Evolutionary conservation across 1,140 invertebrate species (phyloP), one percentile per base, ranked within the genome.

Genomic region (Drosophila seguyi): DNA sequence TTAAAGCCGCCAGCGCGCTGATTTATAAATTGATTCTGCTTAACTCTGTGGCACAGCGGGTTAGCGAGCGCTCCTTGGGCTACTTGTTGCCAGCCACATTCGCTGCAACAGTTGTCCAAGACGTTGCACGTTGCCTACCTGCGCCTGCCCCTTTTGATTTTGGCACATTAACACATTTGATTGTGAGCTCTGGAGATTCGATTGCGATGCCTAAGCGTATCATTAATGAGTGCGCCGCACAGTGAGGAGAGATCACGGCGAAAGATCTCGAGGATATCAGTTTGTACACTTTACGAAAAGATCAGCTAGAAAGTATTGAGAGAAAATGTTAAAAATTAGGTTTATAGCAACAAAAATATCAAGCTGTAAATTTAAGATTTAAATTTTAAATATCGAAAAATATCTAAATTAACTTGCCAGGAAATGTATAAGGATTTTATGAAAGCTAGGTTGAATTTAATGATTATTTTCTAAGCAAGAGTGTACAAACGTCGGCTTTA

Each of bases 1-100:
- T 91, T 91, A 84, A 88, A 86, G 86, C 80, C 69, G 68, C 82
- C 67, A 72, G 63, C 44, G 74, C 60, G 82, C 86, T 90, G 85
- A 90, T 90, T 90, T 90, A 90, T 90, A 90, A 90, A 90, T 90
- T 90, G 85, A 90, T 90, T 90, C 81, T 90, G 85, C 79, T 86
- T 90, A 90, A 90, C 62, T 90, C 78, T 79, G 78, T 83, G 84
- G 86, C 85, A 90, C 85, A 86, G 85, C 85, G 81, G 86, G 85
- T 71, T 55, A 55, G 52, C 52, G 52, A 78, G 69, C 62, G 59
- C 66, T 66, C 45, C 79, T 78, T 85, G 56, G 59, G 73, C 71
- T 69, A 69, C 80, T 83, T 79, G 73, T 50, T 39, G 31, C 13
- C 27, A 31, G 29, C 20, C 31, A 20, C 38, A 61, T 61, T 52